These are phyloP conservation scores for Drosophila glabriapex DNA, from an alignment of 2,888 invertebrate species.

Conservation along the genomic window DNA sequence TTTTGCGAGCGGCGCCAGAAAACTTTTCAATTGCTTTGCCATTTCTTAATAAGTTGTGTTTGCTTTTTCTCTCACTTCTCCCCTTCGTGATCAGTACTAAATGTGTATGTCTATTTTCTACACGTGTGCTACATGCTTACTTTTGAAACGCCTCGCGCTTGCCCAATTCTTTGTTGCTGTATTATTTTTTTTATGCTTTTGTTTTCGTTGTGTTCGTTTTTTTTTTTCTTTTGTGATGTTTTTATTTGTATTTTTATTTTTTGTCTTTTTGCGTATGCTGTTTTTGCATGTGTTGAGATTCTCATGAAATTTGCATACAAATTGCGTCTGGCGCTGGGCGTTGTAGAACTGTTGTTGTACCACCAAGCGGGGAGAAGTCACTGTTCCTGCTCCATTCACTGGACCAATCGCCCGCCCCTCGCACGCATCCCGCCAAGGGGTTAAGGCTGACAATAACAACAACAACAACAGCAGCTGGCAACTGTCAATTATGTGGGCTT, in stretches of 20 bases:
- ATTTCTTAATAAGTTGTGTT: constrained; percentile 54
- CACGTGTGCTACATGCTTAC: neutral
- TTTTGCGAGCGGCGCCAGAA: constrained; percentile 53
- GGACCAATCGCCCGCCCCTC: constrained; percentile 1
- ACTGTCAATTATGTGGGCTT: constrained; percentile 63
- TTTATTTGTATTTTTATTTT: constrained; percentile 17
- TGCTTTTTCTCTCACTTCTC: constrained; percentile 15
- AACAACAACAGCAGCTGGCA: constrained; percentile 50
- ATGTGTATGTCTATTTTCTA: neutral
- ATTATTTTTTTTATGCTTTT: constrained; percentile 33
- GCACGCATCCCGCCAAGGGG: constrained; percentile 42
- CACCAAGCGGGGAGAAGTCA: constrained; percentile 25
- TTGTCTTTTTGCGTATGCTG: constrained; percentile 33
- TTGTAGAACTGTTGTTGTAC: constrained; percentile 43
- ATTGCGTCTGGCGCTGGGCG: constrained; percentile 80
- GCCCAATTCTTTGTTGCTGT: constrained; percentile 15
- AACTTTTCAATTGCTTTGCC: constrained; percentile 61
- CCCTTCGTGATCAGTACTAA: constrained; percentile 19
- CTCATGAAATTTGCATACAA: constrained; percentile 84
- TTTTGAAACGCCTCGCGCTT: constrained; percentile 17
- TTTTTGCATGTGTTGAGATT: constrained; percentile 81
- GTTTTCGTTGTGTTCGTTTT: constrained; percentile 43
- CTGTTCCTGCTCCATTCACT: constrained; percentile 6
- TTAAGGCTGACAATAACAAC: constrained; percentile 47
- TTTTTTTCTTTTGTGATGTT: constrained; percentile 11